Percentiles rank a stretch among this genome's conserved stretches.
Evolutionary conservation across 2,797 vertebrate species (phyloP).

Genomic region (Malacoctenus gilli): DNA sequence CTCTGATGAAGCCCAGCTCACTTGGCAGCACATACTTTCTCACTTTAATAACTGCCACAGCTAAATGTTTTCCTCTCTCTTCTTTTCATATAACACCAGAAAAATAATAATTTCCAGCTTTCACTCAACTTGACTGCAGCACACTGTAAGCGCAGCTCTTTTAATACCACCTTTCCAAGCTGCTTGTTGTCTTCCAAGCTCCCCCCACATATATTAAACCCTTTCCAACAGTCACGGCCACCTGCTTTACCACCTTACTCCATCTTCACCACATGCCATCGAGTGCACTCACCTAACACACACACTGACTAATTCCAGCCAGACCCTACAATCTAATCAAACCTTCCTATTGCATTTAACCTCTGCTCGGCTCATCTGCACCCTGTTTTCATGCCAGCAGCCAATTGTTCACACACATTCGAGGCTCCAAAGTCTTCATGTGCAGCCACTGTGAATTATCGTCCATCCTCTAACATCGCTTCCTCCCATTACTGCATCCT

Average conservation of each 20-base stretch:
- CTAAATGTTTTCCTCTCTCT: background rate
- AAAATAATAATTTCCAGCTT: constrained; percentile 11
- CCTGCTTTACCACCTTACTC: constrained; percentile 63
- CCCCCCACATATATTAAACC: constrained; percentile 56
- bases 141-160: constrained; percentile 21
- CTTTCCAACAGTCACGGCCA: constrained; percentile 61
- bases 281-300: constrained; percentile 1
- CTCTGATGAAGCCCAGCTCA: constrained; percentile 6
- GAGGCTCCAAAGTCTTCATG: background rate
- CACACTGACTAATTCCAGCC: constrained; percentile 29
- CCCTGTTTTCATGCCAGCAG: constrained; percentile 25
- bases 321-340: constrained; percentile 60
- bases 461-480: too few relatives aligned
- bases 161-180: constrained; percentile 29
- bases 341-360: constrained; percentile 44
- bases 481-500: background rate
- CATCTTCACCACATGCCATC: constrained; percentile 60
- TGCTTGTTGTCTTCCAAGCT: constrained; percentile 39
- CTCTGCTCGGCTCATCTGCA: constrained; percentile 34
- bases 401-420: constrained; percentile 18
- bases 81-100: background rate
- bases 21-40: background rate
- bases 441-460: too few relatives aligned
- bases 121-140: background rate
- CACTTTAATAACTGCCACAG: background rate